Evolutionary conservation across 1,140 invertebrate genomes (phyloP), one percentile per base, ranked within the genome.

Genomic region (Cyclargus thomasi): DNA sequence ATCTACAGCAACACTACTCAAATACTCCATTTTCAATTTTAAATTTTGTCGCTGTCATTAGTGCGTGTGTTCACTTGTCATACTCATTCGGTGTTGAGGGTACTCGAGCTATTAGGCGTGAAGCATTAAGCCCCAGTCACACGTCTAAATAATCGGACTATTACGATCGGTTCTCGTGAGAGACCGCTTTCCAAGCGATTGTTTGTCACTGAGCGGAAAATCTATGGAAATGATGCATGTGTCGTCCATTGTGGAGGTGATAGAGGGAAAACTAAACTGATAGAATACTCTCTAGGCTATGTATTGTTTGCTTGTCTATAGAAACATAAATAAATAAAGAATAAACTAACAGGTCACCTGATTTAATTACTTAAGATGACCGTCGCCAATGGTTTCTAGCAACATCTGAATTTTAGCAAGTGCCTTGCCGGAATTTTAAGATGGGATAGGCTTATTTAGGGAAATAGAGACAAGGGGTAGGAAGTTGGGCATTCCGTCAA

Each of bases 111-210:
- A 47, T 47, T 47, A 14, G 39, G 39, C 39, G 39, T 29, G 39
- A 47, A 47, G 39, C 39, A 59, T 59, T 59, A 59, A 59, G 18
- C 17, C 18, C n/a, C 17, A 21, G 11, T 18, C 18, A 17, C 53
- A 20, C 55, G 17, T 11, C 55, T 20, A 59, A 18, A 59, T 21
- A 59, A 59, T 59, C 55, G 55, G 55, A 20, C 39, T 59, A 21
- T 59, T 59, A 59, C 55, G 18, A 59, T 59, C 55, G 20, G 55
- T 55, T 47, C 55, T 21, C 55, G 55, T 59, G 55, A 59, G 55
- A 59, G 55, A 20, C 18, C 55, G 55, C 55, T 20, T 55, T 55
- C 53, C n/a, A 55, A 55, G 3, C 55, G 20, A 59, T 59, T 59
- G 55, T 59, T 59, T 18, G 20, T 59, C 55, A 59, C 55, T 21